phyloP scores from a whole-genome alignment of 2,888 invertebrate genomes.

The Melanchra persicariae region DNA sequence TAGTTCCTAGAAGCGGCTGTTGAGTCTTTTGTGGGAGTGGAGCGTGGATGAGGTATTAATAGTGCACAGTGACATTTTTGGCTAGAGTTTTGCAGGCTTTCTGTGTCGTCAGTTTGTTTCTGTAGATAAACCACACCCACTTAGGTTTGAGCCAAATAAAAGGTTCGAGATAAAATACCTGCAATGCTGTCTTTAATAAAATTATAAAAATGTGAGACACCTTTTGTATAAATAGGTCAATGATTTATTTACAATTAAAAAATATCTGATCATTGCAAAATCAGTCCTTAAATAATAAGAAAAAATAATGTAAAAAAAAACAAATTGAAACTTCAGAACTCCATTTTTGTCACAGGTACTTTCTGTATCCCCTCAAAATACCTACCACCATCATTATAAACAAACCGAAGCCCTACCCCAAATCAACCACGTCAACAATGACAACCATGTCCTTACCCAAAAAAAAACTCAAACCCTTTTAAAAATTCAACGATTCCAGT shows the following conservation, averaged over 20 bases:
- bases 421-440: background rate
- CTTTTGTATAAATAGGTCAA: no score
- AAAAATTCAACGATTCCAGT: constrained; percentile 70
- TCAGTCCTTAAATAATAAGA: no score
- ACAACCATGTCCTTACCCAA: constrained; percentile 16
- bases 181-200: no score
- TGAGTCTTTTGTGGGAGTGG: constrained; percentile 17
- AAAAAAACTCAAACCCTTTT: constrained; percentile 33
- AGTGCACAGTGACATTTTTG: background rate
- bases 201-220: no score
- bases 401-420: background rate
- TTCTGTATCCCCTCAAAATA: background rate
- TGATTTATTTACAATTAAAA: no score
- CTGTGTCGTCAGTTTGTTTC: background rate
- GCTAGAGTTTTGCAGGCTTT: background rate
- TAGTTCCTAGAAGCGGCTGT: constrained; percentile 65
- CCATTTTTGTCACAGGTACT: background rate
- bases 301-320: no score
- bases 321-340: no score
- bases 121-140: no score
- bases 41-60: constrained; percentile 22
- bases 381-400: background rate
- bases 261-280: no score
- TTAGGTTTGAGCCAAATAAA: no score
- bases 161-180: no score